Evolutionary conservation across 2,888 invertebrate genomes (phyloP).

Genomic region (Plagiodera versicolora): DNA sequence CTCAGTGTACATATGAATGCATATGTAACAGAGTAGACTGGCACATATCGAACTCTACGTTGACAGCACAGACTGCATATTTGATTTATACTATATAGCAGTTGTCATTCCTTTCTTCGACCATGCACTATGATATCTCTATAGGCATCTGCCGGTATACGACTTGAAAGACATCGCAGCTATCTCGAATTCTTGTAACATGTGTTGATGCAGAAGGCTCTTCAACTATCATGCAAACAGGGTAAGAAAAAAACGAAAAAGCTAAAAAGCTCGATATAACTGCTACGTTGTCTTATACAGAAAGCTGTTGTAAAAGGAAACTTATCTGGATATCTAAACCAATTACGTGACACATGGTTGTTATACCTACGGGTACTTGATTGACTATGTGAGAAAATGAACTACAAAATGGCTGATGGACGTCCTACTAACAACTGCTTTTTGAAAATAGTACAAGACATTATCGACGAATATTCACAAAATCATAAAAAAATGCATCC

Average conservation of each 20-base stretch:
- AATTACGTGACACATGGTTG: slow-evolving; percentile 10
- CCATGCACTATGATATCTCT: slow-evolving; percentile 54
- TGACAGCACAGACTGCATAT: slow-evolving; percentile 37
- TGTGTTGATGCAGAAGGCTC: slow-evolving; percentile 39
- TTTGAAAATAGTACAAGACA: no score
- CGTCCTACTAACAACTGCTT: background rate
- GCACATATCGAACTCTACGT: slow-evolving; percentile 28
- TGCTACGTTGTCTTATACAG: slow-evolving; percentile 8
- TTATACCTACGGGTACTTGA: background rate
- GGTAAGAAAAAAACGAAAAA: background rate
- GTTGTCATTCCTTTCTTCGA: slow-evolving; percentile 47
- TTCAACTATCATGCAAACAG: slow-evolving; percentile 20
- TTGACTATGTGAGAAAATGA: background rate
- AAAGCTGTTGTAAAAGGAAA: slow-evolving; percentile 24
- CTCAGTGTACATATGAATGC: background rate
- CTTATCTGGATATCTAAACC: slow-evolving; percentile 25
- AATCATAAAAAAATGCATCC: no score
- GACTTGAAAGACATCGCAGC: slow-evolving; percentile 41
- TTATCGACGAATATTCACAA: no score
- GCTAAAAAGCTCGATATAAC: slow-evolving; percentile 16
- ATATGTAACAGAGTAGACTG: slow-evolving; percentile 18
- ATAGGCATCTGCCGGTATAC: slow-evolving; percentile 47
- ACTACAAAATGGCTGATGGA: background rate
- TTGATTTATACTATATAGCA: slow-evolving; percentile 49
- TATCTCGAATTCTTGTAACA: slow-evolving; percentile 48